phyloP scores from a whole-genome alignment of 2,113 vertebrate species.

The Coracopsis vasa region DNA sequence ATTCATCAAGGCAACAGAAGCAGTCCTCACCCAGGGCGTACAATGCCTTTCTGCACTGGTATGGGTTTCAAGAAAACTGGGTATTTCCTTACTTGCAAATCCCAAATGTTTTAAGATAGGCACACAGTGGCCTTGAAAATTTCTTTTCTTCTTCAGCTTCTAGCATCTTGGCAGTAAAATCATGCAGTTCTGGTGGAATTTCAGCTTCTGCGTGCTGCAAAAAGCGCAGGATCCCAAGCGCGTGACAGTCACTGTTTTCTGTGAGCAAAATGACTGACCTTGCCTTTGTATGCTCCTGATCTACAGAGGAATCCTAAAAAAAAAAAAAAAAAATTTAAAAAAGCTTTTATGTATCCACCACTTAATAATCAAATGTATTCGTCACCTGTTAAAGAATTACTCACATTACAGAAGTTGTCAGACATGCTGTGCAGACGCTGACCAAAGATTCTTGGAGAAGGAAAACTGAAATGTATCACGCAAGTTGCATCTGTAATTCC shows the following conservation, averaged over 20 bases:
- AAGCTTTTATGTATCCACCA: not conserved
- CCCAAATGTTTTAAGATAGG: conserved; percentile 84
- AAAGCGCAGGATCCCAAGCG: conserved; percentile 75
- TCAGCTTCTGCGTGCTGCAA: conserved; percentile 72
- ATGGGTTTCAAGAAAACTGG: not conserved
- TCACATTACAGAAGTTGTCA: conserved; percentile 76
- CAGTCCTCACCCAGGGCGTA: not conserved
- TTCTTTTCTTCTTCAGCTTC: conserved; percentile 78
- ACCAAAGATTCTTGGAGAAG: conserved; percentile 82
- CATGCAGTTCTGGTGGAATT: conserved; percentile 78
- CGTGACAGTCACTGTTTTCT: conserved; percentile 70
- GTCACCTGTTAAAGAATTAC: not conserved
- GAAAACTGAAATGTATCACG: conserved; percentile 89
- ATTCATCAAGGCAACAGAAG: not conserved
- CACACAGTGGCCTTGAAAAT: conserved; percentile 76
- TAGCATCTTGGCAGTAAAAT: conserved; percentile 71
- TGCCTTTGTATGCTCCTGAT: not conserved
- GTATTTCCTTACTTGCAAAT: conserved; percentile 83
- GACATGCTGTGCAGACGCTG: conserved; percentile 82
- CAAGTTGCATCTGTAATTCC: conserved; percentile 86
- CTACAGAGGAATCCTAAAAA: conserved; percentile 28
- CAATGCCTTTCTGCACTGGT: not conserved
- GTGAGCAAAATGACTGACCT: conserved; percentile 86
- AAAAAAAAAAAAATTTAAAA: not conserved
- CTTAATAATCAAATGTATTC: not conserved